phyloP scores from a whole-genome alignment of 53 echinoderm and acorn worm species.

The Apostichopus leukothele region DNA sequence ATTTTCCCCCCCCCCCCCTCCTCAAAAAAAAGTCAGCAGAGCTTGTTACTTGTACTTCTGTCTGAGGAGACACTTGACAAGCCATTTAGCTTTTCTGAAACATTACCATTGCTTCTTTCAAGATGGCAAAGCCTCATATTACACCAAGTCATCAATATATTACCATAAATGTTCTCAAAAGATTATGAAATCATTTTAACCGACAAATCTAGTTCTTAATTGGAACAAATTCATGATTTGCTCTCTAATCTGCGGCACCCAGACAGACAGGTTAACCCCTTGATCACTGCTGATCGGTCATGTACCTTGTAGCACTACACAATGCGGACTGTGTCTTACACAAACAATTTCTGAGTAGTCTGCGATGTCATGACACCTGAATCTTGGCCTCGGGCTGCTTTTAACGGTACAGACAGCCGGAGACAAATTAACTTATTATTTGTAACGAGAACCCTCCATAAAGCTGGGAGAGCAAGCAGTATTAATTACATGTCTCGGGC shows the following conservation, averaged over 20 bases:
- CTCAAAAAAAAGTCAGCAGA: too few relatives aligned
- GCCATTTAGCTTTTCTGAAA: too few relatives aligned
- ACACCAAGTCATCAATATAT: too few relatives aligned
- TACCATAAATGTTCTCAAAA: too few relatives aligned
- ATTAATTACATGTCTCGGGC: neutral
- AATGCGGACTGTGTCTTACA: neutral
- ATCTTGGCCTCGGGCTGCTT: neutral
- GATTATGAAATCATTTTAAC: too few relatives aligned
- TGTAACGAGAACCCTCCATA: neutral
- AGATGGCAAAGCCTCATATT: too few relatives aligned
- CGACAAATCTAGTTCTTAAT: too few relatives aligned
- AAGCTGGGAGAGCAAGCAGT: neutral
- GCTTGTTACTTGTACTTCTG: too few relatives aligned
- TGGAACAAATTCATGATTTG: too few relatives aligned
- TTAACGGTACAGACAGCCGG: neutral
- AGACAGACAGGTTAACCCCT: neutral
- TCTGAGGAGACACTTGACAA: too few relatives aligned
- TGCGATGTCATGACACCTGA: neutral
- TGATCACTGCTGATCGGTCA: neutral
- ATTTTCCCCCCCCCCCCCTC: too few relatives aligned
- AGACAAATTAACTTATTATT: neutral
- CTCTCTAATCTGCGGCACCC: neutral
- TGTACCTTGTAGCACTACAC: neutral
- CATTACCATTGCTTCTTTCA: too few relatives aligned
- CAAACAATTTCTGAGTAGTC: neutral